Evolutionary conservation across 2,113 vertebrate species (phyloP), one percentile per base, ranked within the genome.

Genomic region (Microcebus jonahi): DNA sequence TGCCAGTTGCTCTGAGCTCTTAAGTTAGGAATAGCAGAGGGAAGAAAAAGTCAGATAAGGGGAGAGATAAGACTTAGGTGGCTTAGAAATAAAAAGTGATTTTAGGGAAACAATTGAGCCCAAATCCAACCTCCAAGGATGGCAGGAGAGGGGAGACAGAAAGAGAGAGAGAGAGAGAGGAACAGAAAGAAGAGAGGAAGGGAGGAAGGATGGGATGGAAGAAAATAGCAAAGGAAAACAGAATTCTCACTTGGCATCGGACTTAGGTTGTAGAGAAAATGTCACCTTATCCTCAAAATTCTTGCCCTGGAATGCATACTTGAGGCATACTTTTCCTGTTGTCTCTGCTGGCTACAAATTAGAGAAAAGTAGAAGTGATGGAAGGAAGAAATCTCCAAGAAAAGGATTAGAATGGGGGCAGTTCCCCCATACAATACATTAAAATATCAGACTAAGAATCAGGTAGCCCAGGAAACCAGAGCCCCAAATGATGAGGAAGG

Each of bases 201-300:
- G 27, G 1, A 12, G 67, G 14, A n/a, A 31, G 34, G 21, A 9
- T 7, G 9, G 8, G 7, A n/a, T 9, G 18, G 12, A 27, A 75
- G 13, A 53, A 61, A 57, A 39, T 2, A 42, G 27, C 18, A 71
- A 88, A 71, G 29, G 45, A 70, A 61, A 73, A 89, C 1, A 61
- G 53, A 82, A 81, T 76, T 93, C 97, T 98, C 65, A 98, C 98
- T 97, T 96, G 93, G 80, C 70, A 63, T 98, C 96, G 1, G 20
- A 23, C 80, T 98, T 93, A 59, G 94, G 92, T 55, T 97, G 79
- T 34, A 98, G 84, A 39, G 85, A 81, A 94, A 98, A 98, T 34
- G n/a, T 61, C 81, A 97, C 88, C 23, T 88, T 94, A 48, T 93
- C 94, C 63, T 96, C 96, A 23, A 94, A 88, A 31, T 11, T 82